Evolutionary conservation across 2,888 invertebrate genomes (phyloP).

Genomic region (Eledone cirrhosa): DNA sequence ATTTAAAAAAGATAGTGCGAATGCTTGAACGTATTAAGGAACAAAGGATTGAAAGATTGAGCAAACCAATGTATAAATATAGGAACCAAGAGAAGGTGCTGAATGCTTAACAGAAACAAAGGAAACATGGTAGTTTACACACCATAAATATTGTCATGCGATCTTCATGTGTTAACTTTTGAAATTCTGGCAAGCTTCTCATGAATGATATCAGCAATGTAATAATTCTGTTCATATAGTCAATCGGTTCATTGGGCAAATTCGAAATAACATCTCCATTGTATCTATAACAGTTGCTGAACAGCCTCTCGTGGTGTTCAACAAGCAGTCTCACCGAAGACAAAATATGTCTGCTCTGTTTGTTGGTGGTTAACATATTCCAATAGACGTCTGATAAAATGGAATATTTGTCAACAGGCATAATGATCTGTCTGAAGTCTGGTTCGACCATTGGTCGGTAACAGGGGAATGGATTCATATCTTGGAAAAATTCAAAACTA

Average conservation of each 20-base stretch:
- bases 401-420: conserved; percentile 22
- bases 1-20: no score
- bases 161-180: conserved; percentile 6
- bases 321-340: not conserved
- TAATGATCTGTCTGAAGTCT: conserved; percentile 4
- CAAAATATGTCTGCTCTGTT: not conserved
- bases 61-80: not conserved
- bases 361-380: conserved; percentile 16
- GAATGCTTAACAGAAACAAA: not conserved
- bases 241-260: conserved; percentile 1
- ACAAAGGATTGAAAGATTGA: no score
- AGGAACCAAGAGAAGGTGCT: not conserved
- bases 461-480: not conserved
- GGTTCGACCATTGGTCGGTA: not conserved
- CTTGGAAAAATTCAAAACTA: not conserved
- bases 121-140: not conserved
- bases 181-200: conserved; percentile 19
- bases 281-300: not conserved
- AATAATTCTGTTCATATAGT: conserved; percentile 14
- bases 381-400: conserved; percentile 10
- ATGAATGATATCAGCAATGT: conserved; percentile 24
- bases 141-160: conserved; percentile 22
- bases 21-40: no score
- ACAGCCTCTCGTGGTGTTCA: conserved; percentile 5
- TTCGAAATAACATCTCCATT: not conserved